Conservation (phyloP, 2,797 vertebrate genomes). For the Dendrocincla fuliginosa region DNA sequence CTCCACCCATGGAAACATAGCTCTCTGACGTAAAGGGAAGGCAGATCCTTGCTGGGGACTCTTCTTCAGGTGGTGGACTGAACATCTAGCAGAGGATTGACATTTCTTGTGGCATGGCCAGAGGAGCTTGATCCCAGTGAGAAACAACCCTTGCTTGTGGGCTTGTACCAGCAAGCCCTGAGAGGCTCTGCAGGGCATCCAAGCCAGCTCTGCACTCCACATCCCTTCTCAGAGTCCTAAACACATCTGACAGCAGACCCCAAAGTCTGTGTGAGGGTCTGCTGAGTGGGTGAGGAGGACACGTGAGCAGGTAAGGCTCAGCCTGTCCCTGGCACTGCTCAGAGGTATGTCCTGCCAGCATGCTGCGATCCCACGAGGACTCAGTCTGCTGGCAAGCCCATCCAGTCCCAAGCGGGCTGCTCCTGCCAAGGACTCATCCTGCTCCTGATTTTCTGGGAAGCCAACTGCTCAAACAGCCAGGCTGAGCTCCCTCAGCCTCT, state of each 20-base stretch:
- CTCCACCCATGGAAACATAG: background rate
- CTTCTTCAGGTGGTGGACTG: background rate
- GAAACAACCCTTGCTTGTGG: background rate
- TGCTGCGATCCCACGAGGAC: accelerated
- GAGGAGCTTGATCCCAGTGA: background rate
- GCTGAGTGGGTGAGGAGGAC: background rate
- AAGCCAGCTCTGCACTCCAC: background rate
- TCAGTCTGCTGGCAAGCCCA: background rate
- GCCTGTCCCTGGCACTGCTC: background rate
- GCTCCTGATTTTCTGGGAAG: background rate
- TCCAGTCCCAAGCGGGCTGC: background rate
- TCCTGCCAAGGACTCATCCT: background rate
- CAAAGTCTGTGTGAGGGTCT: background rate
- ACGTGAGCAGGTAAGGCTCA: background rate
- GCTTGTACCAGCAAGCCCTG: background rate
- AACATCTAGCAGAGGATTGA: background rate
- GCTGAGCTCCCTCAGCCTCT: background rate
- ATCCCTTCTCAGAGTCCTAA: background rate
- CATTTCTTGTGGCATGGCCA: background rate
- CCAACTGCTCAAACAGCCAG: background rate
- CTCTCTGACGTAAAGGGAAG: background rate
- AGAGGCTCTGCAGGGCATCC: background rate
- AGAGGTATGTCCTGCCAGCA: background rate
- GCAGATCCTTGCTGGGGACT: background rate
- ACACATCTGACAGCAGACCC: background rate